phyloP scores from a whole-genome alignment of 2,888 invertebrate species.

The Cremastinae sp. region DNA sequence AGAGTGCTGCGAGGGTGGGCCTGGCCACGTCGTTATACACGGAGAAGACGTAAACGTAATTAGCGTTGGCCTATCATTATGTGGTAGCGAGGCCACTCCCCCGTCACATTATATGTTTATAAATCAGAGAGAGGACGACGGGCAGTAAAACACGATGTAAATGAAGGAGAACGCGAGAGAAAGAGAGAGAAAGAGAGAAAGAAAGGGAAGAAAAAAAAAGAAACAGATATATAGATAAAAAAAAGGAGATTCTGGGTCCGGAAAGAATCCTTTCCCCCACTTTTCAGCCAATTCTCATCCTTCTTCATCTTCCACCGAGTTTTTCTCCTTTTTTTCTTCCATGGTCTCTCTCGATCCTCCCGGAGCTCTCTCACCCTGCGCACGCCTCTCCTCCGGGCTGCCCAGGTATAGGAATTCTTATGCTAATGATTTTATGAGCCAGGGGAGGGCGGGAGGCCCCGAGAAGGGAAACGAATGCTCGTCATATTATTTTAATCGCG shows the following conservation, averaged over 20 bases:
- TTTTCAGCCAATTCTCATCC: slow-evolving; percentile 19
- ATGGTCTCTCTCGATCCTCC: slow-evolving; percentile 22
- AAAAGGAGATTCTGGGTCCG: background rate
- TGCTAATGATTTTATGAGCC: slow-evolving; percentile 81
- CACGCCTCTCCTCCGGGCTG: slow-evolving; percentile 27
- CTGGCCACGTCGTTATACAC: slow-evolving; percentile 52
- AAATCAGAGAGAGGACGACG: slow-evolving; percentile 76
- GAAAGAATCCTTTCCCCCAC: background rate
- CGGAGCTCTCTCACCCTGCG: slow-evolving; percentile 11
- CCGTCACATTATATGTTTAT: slow-evolving; percentile 81
- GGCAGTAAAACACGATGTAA: slow-evolving; percentile 70
- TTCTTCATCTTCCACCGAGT: slow-evolving; percentile 24
- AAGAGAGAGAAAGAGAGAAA: background rate
- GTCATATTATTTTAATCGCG: slow-evolving; percentile 80
- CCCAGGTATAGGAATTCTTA: slow-evolving; percentile 80
- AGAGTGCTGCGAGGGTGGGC: slow-evolving; percentile 61
- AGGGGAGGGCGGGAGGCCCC: slow-evolving; percentile 52
- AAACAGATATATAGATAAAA: no score
- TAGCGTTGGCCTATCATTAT: slow-evolving; percentile 80
- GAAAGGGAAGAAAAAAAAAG: no score
- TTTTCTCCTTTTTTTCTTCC: slow-evolving; percentile 15
- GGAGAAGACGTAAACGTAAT: slow-evolving; percentile 77
- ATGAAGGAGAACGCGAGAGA: slow-evolving; percentile 62
- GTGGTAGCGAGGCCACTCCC: slow-evolving; percentile 80
- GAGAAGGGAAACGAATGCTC: slow-evolving; percentile 78